Percentiles rank a stretch among this genome's conserved stretches.
These are phyloP conservation scores for Syngnathus typhle DNA, from an alignment of 2,113 vertebrate genomes.

Conservation along the genomic window DNA sequence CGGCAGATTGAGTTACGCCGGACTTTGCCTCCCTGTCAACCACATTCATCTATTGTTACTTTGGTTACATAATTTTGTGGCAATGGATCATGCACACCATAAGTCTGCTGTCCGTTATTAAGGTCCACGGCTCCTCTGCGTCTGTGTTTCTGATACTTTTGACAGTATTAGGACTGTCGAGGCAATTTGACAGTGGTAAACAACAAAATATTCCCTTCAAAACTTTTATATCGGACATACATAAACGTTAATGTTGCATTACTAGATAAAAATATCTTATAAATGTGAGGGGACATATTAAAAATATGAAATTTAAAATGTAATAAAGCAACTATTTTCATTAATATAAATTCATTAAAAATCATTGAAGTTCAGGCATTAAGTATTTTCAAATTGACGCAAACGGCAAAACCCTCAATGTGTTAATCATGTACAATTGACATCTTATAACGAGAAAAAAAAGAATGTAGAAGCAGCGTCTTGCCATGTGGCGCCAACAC, in stretches of 20 bases:
- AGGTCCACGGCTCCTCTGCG: neutral
- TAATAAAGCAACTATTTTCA: too few relatives aligned
- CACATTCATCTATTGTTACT: constrained; percentile 34
- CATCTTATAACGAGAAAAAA: too few relatives aligned
- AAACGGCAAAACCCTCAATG: too few relatives aligned
- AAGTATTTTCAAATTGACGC: too few relatives aligned
- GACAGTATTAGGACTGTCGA: neutral
- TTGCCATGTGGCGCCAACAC: neutral
- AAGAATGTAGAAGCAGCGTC: neutral
- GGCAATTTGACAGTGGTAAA: neutral
- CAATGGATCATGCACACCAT: constrained; percentile 17
- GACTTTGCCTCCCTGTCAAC: neutral
- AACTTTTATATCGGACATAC: too few relatives aligned
- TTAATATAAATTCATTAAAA: too few relatives aligned
- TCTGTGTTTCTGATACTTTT: constrained; percentile 4
- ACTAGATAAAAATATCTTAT: too few relatives aligned
- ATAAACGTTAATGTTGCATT: too few relatives aligned
- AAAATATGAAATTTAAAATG: too few relatives aligned
- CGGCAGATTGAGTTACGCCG: constrained; percentile 13
- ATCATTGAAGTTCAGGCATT: too few relatives aligned
- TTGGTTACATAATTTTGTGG: constrained; percentile 39
- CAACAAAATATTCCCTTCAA: neutral
- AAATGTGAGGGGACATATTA: too few relatives aligned
- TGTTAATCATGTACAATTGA: too few relatives aligned
- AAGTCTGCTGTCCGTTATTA: constrained; percentile 3